These are phyloP conservation scores for Sinocyclocheilus grahami DNA, from an alignment of 2,113 vertebrate genomes.

Conservation along the genomic window DNA sequence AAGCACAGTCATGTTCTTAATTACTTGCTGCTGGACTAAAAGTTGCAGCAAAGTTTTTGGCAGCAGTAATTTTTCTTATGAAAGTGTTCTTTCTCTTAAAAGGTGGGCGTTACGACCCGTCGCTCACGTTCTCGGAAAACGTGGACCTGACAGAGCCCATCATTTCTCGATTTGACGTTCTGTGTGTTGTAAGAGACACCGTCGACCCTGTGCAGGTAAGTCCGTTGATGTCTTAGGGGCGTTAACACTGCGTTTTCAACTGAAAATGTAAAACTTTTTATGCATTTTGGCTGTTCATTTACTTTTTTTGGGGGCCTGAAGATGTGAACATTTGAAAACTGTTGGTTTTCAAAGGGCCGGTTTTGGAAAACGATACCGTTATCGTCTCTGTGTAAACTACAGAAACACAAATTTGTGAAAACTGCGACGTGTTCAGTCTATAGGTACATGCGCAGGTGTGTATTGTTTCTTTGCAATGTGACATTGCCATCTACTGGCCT, in stretches of 20 bases:
- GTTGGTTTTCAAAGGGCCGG: no score
- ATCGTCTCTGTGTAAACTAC: no score
- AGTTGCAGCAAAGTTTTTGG: neutral
- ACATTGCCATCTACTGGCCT: no score
- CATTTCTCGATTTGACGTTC: conserved; percentile 91
- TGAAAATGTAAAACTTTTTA: no score
- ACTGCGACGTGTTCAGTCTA: no score
- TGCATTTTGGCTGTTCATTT: no score
- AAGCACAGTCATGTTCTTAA: neutral
- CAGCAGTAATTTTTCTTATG: neutral
- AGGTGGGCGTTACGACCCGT: conserved; percentile 93
- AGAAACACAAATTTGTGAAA: no score
- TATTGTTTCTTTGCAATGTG: no score
- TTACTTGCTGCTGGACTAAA: neutral
- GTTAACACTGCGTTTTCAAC: neutral
- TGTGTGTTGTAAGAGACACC: conserved; percentile 93
- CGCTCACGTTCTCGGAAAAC: conserved; percentile 93
- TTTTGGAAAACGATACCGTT: no score
- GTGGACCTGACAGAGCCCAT: conserved; percentile 97
- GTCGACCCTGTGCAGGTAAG: conserved; percentile 93
- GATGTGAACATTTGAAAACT: no score
- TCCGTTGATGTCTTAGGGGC: neutral
- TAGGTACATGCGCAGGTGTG: no score
- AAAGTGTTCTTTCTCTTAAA: conserved; percentile 55
- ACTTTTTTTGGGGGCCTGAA: no score